A percentile compares a stretch with the other conserved stretches of the same genome.
phyloP scores from a whole-genome alignment of 1,140 invertebrate genomes.

The Pectinophora gossypiella region DNA sequence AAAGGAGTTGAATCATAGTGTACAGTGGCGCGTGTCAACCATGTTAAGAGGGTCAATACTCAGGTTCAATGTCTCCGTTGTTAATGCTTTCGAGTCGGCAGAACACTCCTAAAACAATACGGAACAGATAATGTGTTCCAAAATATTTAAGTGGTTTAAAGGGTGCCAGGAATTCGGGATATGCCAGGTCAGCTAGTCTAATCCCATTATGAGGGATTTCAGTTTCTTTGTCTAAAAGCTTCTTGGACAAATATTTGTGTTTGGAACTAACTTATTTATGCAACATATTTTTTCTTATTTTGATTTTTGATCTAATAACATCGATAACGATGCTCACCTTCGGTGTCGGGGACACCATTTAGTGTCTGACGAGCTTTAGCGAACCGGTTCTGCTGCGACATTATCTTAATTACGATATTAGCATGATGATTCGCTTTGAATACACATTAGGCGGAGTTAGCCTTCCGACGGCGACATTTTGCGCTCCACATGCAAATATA shows the following conservation, averaged over 20 bases:
- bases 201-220: neutral
- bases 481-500: conserved; percentile 25
- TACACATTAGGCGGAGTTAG: conserved; percentile 27
- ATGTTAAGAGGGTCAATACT: conserved; percentile 37
- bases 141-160: conserved; percentile 38
- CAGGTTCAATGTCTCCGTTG: conserved; percentile 51
- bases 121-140: conserved; percentile 42
- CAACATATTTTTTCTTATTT: neutral
- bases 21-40: conserved; percentile 23
- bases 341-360: conserved; percentile 4
- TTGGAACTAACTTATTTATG: too few relatives aligned
- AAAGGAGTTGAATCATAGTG: conserved; percentile 46
- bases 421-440: conserved; percentile 41
- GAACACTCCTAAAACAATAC: conserved; percentile 49
- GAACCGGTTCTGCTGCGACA: conserved; percentile 38
- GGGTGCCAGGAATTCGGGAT: neutral
- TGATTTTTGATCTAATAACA: neutral
- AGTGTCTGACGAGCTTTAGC: conserved; percentile 17
- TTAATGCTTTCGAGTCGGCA: conserved; percentile 37
- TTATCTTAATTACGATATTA: conserved; percentile 54
- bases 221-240: neutral
- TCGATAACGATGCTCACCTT: conserved; percentile 12
- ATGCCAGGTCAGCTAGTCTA: neutral
- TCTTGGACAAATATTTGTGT: too few relatives aligned
- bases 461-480: conserved; percentile 20